These are phyloP conservation scores for Eilema griseolum DNA, from an alignment of 2,888 invertebrate genomes.

Conservation along the genomic window DNA sequence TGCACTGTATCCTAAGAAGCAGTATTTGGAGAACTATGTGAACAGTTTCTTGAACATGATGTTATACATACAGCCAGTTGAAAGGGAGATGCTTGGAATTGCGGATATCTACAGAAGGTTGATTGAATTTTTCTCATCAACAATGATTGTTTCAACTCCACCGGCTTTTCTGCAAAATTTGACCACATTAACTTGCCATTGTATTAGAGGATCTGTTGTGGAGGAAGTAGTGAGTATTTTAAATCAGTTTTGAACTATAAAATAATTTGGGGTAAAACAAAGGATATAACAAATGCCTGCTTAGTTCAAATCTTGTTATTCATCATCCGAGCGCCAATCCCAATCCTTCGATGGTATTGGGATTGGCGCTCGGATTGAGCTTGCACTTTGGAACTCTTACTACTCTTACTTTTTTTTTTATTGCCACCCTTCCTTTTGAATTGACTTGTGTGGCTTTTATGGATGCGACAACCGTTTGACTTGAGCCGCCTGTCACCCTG, in stretches of 20 bases:
- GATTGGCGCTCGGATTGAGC: no score
- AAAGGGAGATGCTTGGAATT: conserved; percentile 79
- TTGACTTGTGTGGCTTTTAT: no score
- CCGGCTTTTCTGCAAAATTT: conserved; percentile 78
- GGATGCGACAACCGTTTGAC: background rate
- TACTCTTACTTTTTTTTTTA: no score
- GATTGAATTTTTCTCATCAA: conserved; percentile 78
- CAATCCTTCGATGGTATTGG: no score
- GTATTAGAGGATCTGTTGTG: conserved; percentile 77
- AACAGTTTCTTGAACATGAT: conserved; percentile 80
- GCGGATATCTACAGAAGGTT: conserved; percentile 80
- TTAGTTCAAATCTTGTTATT: background rate
- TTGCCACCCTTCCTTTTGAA: no score
- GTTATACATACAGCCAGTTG: conserved; percentile 76
- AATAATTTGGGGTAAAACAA: background rate
- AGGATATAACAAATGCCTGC: background rate
- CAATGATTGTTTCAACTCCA: conserved; percentile 77
- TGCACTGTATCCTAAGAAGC: conserved; percentile 72
- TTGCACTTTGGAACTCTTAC: no score
- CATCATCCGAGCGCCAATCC: no score
- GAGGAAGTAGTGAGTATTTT: conserved; percentile 79
- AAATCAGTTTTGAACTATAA: background rate
- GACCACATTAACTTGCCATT: conserved; percentile 78
- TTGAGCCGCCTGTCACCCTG: no score
- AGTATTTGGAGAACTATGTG: conserved; percentile 81